A percentile compares a stretch with the other conserved stretches of the same genome.
These are phyloP conservation scores for Chaenocephalus aceratus DNA, from an alignment of 2,113 vertebrate species.

Conservation along the genomic window DNA sequence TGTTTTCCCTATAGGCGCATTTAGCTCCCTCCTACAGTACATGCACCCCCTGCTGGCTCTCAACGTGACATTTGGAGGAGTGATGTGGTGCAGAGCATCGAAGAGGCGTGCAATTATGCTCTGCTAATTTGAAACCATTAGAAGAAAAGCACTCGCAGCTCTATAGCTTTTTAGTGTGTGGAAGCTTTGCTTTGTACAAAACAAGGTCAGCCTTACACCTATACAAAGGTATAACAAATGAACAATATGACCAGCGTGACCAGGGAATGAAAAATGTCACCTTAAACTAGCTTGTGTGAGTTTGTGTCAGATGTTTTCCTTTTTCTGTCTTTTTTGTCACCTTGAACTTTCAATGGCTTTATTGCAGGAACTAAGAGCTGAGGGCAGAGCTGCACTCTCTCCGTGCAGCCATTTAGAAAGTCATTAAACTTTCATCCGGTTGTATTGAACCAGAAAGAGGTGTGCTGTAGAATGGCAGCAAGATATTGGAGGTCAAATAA, in stretches of 20 bases:
- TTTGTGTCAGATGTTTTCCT: no score
- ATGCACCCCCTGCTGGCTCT: constrained; percentile 55
- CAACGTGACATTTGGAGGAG: constrained; percentile 59
- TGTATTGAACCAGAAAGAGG: no score
- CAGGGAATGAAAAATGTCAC: not conserved
- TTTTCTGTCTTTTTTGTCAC: no score
- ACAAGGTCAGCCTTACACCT: constrained; percentile 52
- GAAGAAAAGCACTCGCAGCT: constrained; percentile 66
- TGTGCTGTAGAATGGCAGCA: no score
- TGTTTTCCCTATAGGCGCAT: constrained; percentile 24
- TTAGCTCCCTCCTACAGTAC: constrained; percentile 8
- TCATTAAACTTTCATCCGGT: no score
- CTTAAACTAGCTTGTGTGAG: constrained; percentile 28
- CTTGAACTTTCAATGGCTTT: no score
- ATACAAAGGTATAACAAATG: not conserved
- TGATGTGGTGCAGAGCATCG: constrained; percentile 51
- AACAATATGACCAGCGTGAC: constrained; percentile 11
- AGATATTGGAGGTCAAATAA: constrained; percentile 18
- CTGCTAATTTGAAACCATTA: constrained; percentile 75
- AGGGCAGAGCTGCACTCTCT: no score
- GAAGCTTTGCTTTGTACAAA: constrained; percentile 56
- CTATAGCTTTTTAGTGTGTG: constrained; percentile 64
- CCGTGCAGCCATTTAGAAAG: no score
- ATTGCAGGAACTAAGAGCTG: no score
- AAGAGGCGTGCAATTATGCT: constrained; percentile 59